Conservation (phyloP, 2,888 invertebrate species). For the Tortrix viridana region DNA sequence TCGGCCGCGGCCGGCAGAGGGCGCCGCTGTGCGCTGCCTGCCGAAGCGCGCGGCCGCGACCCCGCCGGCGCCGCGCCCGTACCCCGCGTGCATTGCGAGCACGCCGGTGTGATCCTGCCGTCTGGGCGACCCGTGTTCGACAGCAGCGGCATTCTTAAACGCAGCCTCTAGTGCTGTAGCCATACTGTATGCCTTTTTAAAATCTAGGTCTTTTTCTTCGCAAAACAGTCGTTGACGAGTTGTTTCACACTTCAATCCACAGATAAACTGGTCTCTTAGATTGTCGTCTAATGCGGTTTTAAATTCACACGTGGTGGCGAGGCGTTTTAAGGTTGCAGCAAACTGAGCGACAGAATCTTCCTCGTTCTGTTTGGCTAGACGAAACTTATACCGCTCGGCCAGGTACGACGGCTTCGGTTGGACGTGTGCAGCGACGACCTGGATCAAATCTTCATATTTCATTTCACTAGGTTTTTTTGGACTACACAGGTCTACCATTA, state of each 20-base stretch:
- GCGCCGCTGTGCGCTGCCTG: background rate
- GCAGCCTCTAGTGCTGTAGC: constrained; percentile 20
- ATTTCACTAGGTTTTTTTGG: constrained; percentile 1
- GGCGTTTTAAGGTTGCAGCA: constrained; percentile 4
- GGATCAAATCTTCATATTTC: constrained; percentile 3
- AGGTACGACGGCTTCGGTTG: constrained; percentile 8
- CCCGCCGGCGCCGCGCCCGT: background rate
- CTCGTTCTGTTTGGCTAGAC: background rate
- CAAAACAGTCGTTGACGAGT: constrained; percentile 13
- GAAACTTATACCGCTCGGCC: constrained; percentile 15
- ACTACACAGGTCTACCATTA: constrained; percentile 13
- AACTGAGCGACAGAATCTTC: constrained; percentile 18
- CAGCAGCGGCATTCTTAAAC: constrained; percentile 3
- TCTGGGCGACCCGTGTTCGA: constrained; percentile 4
- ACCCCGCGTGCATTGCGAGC: constrained; percentile 4
- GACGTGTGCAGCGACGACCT: background rate
- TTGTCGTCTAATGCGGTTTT: constrained; percentile 12
- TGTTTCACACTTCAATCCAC: background rate
- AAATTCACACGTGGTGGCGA: constrained; percentile 8
- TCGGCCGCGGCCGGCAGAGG: background rate
- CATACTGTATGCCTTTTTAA: constrained; percentile 1
- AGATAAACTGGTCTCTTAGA: constrained; percentile 23
- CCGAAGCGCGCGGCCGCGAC: background rate
- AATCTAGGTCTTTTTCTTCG: background rate
- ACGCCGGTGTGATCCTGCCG: background rate